A percentile compares a stretch with the other conserved stretches of the same genome.
These are phyloP conservation scores for Chaetops frenatus DNA, from an alignment of 2,113 vertebrate genomes.

Conservation along the genomic window DNA sequence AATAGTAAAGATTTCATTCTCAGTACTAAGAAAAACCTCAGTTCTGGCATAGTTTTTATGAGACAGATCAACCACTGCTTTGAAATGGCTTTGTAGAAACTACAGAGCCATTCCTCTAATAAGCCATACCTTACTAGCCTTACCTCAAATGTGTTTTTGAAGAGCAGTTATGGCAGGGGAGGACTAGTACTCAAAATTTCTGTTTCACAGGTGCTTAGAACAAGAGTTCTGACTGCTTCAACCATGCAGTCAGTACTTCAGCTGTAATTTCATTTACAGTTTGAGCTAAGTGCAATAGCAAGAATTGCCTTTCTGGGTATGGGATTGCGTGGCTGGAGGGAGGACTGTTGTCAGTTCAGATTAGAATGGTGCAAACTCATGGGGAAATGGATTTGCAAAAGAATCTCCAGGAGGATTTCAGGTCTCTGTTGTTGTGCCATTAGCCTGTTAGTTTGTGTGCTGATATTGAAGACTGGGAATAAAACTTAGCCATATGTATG, in stretches of 20 bases:
- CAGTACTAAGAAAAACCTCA: background rate
- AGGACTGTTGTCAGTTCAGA: background rate
- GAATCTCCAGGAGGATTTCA: background rate
- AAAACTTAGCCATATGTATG: background rate
- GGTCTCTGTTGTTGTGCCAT: background rate
- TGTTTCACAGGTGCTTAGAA: background rate
- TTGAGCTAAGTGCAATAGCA: background rate
- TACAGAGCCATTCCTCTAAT: background rate
- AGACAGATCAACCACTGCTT: background rate
- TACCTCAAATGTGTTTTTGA: background rate
- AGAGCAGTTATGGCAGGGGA: background rate
- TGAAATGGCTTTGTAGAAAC: background rate
- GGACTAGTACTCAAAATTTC: background rate
- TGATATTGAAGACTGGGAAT: background rate
- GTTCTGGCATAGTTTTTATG: background rate
- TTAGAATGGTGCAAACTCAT: background rate
- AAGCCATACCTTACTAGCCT: background rate
- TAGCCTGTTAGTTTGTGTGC: background rate
- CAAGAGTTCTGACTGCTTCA: background rate
- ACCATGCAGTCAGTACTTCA: background rate
- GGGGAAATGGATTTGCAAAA: background rate
- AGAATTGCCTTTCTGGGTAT: background rate
- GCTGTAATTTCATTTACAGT: background rate
- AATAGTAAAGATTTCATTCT: background rate
- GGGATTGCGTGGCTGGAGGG: background rate